Evolutionary conservation across 1,140 invertebrate species (phyloP).

Genomic region (Aphidius ervi): DNA sequence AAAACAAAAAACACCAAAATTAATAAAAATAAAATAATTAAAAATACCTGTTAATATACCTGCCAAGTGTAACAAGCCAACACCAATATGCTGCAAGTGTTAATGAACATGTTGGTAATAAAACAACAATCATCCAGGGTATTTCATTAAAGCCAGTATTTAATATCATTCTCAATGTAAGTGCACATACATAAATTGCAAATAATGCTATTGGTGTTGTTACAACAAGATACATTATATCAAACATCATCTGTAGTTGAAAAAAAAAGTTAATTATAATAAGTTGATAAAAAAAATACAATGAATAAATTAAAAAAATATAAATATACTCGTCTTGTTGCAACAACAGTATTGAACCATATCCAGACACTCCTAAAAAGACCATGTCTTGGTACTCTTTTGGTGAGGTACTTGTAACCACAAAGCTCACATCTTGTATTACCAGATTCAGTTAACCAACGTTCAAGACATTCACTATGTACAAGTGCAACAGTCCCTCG

Average conservation of each 20-base stretch:
- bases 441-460: conserved; percentile 64
- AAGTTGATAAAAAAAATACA: background rate
- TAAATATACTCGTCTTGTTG: conserved; percentile 52
- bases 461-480: conserved; percentile 64
- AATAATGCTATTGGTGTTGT: conserved; percentile 58
- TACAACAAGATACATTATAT: conserved; percentile 54
- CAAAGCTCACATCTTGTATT: conserved; percentile 60
- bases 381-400: conserved; percentile 55
- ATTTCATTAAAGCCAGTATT: conserved; percentile 42
- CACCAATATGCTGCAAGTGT: conserved; percentile 49
- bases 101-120: conserved; percentile 47
- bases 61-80: conserved; percentile 48
- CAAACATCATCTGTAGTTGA: conserved; percentile 56
- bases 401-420: conserved; percentile 55
- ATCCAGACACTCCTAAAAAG: conserved; percentile 50
- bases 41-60: conserved; percentile 35
- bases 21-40: conserved; percentile 5
- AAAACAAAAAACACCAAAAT: conserved; percentile 2
- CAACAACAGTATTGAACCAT: conserved; percentile 57
- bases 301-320: conserved; percentile 14
- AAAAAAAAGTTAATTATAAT: conserved; percentile 9
- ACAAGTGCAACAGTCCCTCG: conserved; percentile 64
- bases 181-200: conserved; percentile 55
- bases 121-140: conserved; percentile 47
- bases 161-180: conserved; percentile 49